Percentiles rank a stretch among this genome's conserved stretches.
Evolutionary conservation across 92 coral and sea anemone species (phyloP).

Genomic region (Plumapathes pennacea): DNA sequence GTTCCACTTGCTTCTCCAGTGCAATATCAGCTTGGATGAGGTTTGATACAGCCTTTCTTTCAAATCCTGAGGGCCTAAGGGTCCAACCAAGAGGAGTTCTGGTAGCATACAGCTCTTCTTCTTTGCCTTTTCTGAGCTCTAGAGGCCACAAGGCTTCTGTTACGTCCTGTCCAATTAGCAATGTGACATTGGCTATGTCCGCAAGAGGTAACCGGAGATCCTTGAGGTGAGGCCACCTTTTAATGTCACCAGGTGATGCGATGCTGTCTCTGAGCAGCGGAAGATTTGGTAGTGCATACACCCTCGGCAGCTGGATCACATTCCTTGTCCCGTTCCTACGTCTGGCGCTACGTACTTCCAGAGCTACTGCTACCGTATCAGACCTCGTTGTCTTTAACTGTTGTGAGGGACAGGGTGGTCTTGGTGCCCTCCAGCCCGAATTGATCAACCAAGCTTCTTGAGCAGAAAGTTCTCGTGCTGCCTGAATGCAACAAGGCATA

Average conservation of each 20-base stretch:
- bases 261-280: constrained; percentile 4
- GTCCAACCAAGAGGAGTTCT: constrained; percentile 27
- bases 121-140: constrained; percentile 16
- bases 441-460: background rate
- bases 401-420: too few species aligned
- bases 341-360: constrained; percentile 8
- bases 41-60: constrained; percentile 10
- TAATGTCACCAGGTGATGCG: too few species aligned
- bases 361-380: constrained; percentile 15
- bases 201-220: too few species aligned
- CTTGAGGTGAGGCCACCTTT: too few species aligned
- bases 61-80: constrained; percentile 7
- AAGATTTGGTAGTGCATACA: constrained; percentile 20
- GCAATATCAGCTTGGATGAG: constrained; percentile 2
- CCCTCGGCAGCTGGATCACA: constrained; percentile 16
- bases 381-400: too few species aligned
- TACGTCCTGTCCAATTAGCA: constrained; percentile 32
- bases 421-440: too few species aligned
- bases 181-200: constrained; percentile 10
- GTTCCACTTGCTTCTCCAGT: constrained; percentile 8
- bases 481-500: constrained; percentile 33
- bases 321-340: constrained; percentile 6
- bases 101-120: constrained; percentile 26
- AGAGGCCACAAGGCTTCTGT: constrained; percentile 19
- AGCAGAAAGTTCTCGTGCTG: constrained; percentile 24